Evolutionary conservation across 2,797 vertebrate species (phyloP).

Genomic region (Limnodromus scolopaceus): DNA sequence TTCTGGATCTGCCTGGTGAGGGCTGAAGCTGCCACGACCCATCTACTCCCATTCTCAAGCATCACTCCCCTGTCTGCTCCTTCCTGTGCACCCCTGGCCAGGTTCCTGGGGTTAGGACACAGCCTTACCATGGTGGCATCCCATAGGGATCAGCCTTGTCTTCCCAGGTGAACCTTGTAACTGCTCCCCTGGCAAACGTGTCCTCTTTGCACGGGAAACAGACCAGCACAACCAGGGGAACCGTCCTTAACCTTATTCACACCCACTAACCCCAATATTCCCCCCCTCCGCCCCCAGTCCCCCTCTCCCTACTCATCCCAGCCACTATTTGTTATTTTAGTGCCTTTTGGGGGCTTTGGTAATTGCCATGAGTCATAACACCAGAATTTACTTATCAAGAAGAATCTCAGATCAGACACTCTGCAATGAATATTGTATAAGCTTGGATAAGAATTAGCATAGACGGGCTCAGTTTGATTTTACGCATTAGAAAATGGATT

Average conservation of each 20-base stretch:
- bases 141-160: not conserved
- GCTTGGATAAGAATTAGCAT: conserved; percentile 43
- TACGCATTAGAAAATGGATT: conserved; percentile 50
- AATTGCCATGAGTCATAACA: conserved; percentile 58
- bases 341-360: conserved; percentile 38
- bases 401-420: conserved; percentile 33
- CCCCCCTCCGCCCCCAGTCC: not conserved
- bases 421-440: conserved; percentile 62
- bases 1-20: not conserved
- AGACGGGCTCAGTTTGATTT: conserved; percentile 23
- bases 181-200: not conserved
- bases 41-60: not conserved
- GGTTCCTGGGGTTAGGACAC: not conserved
- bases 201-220: not conserved
- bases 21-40: not conserved
- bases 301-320: not conserved
- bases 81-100: not conserved
- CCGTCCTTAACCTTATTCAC: not conserved
- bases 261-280: not conserved
- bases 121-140: not conserved
- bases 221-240: not conserved
- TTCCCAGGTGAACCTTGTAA: not conserved
- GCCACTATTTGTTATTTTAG: conserved; percentile 19
- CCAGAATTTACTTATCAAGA: conserved; percentile 62
- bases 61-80: not conserved